Evolutionary conservation across 2,888 invertebrate genomes (phyloP).

Genomic region (Pristionchus japonicus): DNA sequence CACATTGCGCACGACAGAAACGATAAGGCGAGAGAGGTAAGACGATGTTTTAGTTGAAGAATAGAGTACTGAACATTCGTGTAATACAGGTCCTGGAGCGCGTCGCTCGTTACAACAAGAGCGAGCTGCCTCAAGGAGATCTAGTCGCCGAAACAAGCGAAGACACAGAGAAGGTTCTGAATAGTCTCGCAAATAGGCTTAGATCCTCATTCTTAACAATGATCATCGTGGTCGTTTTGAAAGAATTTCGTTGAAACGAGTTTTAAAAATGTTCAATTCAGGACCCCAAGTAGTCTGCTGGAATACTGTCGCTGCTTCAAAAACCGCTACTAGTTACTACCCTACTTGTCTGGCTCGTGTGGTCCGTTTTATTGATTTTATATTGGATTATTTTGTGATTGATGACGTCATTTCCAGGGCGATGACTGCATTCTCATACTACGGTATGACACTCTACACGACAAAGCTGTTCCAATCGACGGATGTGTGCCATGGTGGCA

Average conservation of each 20-base stretch:
- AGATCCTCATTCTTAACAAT: too few species aligned
- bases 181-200: too few species aligned
- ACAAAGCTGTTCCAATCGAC: conserved; percentile 86
- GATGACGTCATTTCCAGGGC: not conserved
- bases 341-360: conserved; percentile 89
- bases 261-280: not conserved
- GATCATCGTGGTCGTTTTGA: not conserved
- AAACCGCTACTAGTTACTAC: conserved; percentile 88
- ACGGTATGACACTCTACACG: conserved; percentile 91
- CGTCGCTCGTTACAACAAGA: conserved; percentile 89
- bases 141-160: conserved; percentile 78
- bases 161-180: not conserved
- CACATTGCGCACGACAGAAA: conserved; percentile 89
- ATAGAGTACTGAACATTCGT: conserved; percentile 62
- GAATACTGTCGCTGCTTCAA: conserved; percentile 78
- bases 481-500: conserved; percentile 33
- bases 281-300: conserved; percentile 72
- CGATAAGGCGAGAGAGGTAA: conserved; percentile 82
- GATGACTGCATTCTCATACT: conserved; percentile 90
- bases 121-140: conserved; percentile 88
- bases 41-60: too few species aligned
- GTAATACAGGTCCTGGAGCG: conserved; percentile 83
- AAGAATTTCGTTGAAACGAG: not conserved
- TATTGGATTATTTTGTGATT: too few species aligned
- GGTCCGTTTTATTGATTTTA: conserved; percentile 79